Evolutionary conservation across 2,113 vertebrate species (phyloP), one percentile per base, ranked within the genome.

Genomic region (Saimiri boliviensis): DNA sequence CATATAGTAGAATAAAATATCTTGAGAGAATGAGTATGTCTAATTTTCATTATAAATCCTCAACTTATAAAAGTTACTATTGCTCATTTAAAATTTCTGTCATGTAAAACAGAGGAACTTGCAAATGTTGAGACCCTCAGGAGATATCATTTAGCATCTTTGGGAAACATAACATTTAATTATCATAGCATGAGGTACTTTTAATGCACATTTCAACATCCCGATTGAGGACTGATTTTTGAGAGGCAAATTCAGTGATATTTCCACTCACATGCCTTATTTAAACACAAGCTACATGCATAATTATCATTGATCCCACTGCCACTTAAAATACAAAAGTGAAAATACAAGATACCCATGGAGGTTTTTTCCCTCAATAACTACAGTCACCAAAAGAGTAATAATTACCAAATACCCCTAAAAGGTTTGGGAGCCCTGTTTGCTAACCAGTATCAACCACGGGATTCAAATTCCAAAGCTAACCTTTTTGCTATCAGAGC

Each of bases 181-280:
- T 97, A 97, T 94, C 96, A 73, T 96, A 80, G 97, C 96, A 97
- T 74, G 81, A 81, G 96, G 96, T 97, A 96, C 85, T 97, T 87
- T 79, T 97, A 98, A 97, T 97, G 95, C 76, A 94, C 71, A 95
- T 96, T 89, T 32, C 82, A 98, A 94, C 90, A 73, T 40, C 17
- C 37, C 42, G 42, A 89, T 81, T 91, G 94, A 98, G 94, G 96
- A 94, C 66, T 94, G 94, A 90, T 94, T 98, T 98, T 89, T 92
- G 86, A 98, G 97, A 93, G 56, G 96, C 89, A 98, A 98, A 98
- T 96, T 98, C 97, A 98, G 89, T 76, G 96, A 89, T 96, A 98
- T 95, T 98, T 97, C 97, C 95, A 95, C 92, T 98, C 91, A 79
- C 37, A 49, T 91, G 66, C 84, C 88, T 97, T 96, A 97, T 97